Evolutionary conservation across 2,113 vertebrate genomes (phyloP).

Genomic region (zebrafish (Danio rerio)): DNA sequence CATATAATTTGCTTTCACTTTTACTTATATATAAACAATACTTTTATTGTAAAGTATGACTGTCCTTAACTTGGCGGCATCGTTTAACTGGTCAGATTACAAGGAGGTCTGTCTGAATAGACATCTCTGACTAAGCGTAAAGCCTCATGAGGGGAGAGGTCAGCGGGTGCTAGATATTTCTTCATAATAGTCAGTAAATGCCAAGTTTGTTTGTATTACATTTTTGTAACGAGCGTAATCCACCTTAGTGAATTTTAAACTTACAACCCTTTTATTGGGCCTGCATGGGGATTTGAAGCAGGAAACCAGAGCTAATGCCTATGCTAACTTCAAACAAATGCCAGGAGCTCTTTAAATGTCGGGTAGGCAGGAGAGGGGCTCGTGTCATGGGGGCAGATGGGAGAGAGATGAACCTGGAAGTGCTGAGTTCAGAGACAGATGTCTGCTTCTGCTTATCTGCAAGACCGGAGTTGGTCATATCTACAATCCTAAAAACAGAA

Average conservation of each 20-base stretch:
- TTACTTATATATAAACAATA: too few species aligned
- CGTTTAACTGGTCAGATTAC: background rate
- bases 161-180: slow-evolving; percentile 27
- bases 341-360: slow-evolving; percentile 78
- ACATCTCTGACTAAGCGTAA: background rate
- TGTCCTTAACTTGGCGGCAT: background rate
- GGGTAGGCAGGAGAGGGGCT: slow-evolving; percentile 41
- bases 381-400: slow-evolving; percentile 63
- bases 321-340: slow-evolving; percentile 78
- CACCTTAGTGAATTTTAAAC: slow-evolving; percentile 68
- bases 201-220: slow-evolving; percentile 67
- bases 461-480: slow-evolving; percentile 22
- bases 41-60: too few species aligned
- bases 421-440: slow-evolving; percentile 54
- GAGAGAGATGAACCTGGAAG: slow-evolving; percentile 63
- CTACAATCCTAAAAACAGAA: slow-evolving; percentile 43
- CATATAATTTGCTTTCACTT: too few species aligned
- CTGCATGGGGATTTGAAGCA: slow-evolving; percentile 76
- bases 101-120: background rate
- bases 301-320: slow-evolving; percentile 80
- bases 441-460: slow-evolving; percentile 50
- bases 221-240: slow-evolving; percentile 67
- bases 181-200: slow-evolving; percentile 55
- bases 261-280: slow-evolving; percentile 73
- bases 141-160: background rate